phyloP scores from a whole-genome alignment of 1,140 invertebrate species.

The Aphidius ervi region DNA sequence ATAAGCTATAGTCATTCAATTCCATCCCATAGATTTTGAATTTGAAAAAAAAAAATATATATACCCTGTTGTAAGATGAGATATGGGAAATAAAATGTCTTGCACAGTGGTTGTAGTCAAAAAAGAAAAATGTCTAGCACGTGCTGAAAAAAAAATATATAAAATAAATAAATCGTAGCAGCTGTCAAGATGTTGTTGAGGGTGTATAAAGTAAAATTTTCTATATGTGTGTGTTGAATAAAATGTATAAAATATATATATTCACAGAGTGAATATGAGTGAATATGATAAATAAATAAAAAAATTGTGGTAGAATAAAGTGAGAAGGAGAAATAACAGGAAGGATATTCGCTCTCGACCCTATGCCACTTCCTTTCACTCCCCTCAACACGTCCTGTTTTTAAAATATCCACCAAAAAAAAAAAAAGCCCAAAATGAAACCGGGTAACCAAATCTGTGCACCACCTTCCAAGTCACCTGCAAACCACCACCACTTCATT shows the following conservation, averaged over 20 bases:
- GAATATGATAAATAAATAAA: no score
- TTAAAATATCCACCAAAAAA: neutral
- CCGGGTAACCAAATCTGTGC: slow-evolving; percentile 19
- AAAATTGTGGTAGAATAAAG: neutral
- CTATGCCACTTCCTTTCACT: slow-evolving; percentile 27
- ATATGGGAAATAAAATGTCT: neutral
- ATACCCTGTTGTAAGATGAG: no score
- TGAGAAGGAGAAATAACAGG: slow-evolving; percentile 28
- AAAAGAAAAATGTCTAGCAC: slow-evolving; percentile 30
- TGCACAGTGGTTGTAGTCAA: slow-evolving; percentile 9
- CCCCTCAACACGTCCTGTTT: slow-evolving; percentile 19
- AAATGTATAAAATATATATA: no score
- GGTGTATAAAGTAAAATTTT: no score
- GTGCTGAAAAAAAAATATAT: slow-evolving; percentile 31
- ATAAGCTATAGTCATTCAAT: no score
- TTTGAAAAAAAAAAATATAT: no score
- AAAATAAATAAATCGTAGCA: slow-evolving; percentile 39
- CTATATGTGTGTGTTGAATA: no score
- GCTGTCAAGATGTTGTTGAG: slow-evolving; percentile 20
- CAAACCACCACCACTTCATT: slow-evolving; percentile 6
- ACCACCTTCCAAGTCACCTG: slow-evolving; percentile 18
- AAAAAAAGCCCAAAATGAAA: slow-evolving; percentile 8
- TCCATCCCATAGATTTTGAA: no score
- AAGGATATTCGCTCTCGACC: slow-evolving; percentile 37
- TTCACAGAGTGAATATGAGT: no score